phyloP scores from a whole-genome alignment of 2,888 invertebrate genomes.

The Synergus laeviventris region DNA sequence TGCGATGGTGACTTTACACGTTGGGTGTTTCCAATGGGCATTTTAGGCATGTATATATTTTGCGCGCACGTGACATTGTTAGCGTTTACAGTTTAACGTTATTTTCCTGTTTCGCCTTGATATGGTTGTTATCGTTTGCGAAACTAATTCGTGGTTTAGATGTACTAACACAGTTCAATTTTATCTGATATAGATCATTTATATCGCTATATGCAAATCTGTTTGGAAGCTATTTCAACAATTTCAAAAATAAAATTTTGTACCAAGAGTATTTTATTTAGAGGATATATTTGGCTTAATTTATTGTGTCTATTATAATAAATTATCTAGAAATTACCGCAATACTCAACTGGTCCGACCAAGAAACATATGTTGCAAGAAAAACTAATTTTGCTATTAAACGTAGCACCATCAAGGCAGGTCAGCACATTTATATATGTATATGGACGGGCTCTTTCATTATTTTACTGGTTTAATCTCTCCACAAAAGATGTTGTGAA shows the following conservation, averaged over 20 bases:
- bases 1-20: constrained; percentile 4
- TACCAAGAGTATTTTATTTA: no score
- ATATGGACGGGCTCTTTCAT: constrained; percentile 57
- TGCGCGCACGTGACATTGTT: constrained; percentile 20
- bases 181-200: background rate
- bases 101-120: constrained; percentile 15
- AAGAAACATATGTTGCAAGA: background rate
- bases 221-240: background rate
- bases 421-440: constrained; percentile 47
- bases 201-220: background rate
- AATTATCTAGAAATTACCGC: background rate
- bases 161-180: background rate
- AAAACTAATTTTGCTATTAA: constrained; percentile 24
- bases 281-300: no score
- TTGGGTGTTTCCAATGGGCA: constrained; percentile 22
- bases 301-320: no score
- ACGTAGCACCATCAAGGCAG: background rate
- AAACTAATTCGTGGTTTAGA: constrained; percentile 20
- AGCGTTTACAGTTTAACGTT: background rate
- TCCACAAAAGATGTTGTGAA: constrained; percentile 34
- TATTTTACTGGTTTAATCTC: constrained; percentile 65
- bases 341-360: background rate
- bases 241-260: background rate
- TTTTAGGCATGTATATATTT: constrained; percentile 15
- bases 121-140: constrained; percentile 16